Base-by-base conservation (phyloP, 1,140 invertebrate genomes). In the Drosophila bocki region DNA sequence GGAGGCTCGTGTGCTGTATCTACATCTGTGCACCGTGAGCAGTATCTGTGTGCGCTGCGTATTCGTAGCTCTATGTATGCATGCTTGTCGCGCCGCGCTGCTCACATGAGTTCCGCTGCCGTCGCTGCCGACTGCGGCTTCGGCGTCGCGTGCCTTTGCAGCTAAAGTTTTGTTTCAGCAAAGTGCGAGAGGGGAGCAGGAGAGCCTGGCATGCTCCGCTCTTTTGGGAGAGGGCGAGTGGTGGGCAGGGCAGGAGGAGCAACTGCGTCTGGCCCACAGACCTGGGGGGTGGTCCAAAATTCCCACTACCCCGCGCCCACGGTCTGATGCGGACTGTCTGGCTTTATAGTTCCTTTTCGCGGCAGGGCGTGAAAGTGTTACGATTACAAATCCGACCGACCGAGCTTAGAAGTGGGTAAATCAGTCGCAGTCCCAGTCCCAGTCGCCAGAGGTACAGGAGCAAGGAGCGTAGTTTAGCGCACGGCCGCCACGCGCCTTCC, bases 341-440 rank as follows among this genome's bases (percentile, higher is more conserved):
- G 75, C 58, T 44, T 60, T 60, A 26, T 68, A 64, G 56, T 56
- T 88, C 57, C 74, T 87, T 88, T 80, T 84, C 69, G 65, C 17
- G 62, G 51, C 42, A 75, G 64, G 65, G 77, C 85, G 84, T 60
- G 81, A 88, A 88, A 88, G 84, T 88, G 84, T 88, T 88, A 88
- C 85, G 84, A 88, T 88, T 88, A 80, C 69, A 77, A 88, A 88
- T 64, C 71, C 63, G 61, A 45, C 62, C 60, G 32, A n/a, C 58
- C 64, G 75, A 88, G 74, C 84, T 88, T 88, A 88, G 84, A 88
- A 88, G 78, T 88, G 85, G 80, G 84, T 88, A 88, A 88, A 84
- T 75, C 80, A 84, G 76, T 71, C 71, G 75, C 37, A 54, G 32
- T 32, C 48, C 13, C 3, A 44, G 50, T 37, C 48, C 19, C 3